Base-by-base conservation (phyloP, 2,113 vertebrate genomes). In the Myrmecobius fasciatus region DNA sequence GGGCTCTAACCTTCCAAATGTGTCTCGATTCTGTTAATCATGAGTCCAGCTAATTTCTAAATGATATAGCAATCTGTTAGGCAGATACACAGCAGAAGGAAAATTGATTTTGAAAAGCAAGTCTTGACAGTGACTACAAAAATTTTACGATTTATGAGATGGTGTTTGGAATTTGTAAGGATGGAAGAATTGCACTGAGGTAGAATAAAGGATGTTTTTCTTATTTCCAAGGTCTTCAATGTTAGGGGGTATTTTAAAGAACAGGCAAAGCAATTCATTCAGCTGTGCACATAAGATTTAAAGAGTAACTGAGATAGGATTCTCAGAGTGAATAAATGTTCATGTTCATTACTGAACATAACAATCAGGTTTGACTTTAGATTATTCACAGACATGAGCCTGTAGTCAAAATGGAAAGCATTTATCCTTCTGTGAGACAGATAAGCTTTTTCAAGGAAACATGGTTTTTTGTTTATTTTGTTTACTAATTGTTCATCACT, bases 31-130 rank as follows among this genome's bases (percentile, higher is more conserved):
- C 49, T 93, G 43, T 91, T 94, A 96, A 94, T 97, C 89, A 95
- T 60, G 93, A 95, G 92, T 92, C 53, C 53, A 93, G 90, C 54
- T 96, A 93, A 97, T 97, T 97, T 97, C 91, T 92, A 96, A 95
- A 95, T 92, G 96, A 95, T 89, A 51, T 60, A 94, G 89, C 36
- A 48, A 94, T 43, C 46, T 75, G 43, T 96, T 90, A 95, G 83
- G 26, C 28, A 75, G 91, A 47, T 94, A 93, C 93, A 6, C 56
- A 7, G 47, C 92, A 54, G 51, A 52, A 94, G 43, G 9, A 28
- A 93, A 95, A 96, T 88, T 95, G 91, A 94, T 90, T 97, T 96
- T 93, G 93, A 96, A 96, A 95, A 49, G 83, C 47, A 91, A 28
- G 96, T 93, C 91, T 96, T 93, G 93, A 52, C 90, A 53, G 91